Evolutionary conservation across 2,888 invertebrate genomes (phyloP).

Genomic region (Anoplius nigerrimus): DNA sequence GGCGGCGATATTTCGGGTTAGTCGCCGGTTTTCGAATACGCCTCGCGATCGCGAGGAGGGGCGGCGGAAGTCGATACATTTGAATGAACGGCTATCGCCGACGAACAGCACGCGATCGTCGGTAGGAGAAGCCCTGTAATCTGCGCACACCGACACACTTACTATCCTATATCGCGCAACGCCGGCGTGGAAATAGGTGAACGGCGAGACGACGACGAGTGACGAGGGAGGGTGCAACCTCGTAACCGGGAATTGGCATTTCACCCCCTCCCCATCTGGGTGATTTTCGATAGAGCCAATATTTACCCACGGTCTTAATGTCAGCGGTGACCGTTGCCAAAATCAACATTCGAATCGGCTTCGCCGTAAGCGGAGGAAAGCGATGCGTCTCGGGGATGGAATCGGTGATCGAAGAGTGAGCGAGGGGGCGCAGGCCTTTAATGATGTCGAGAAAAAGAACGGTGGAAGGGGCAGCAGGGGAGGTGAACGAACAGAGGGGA

Average conservation of each 20-base stretch:
- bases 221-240: constrained; percentile 25
- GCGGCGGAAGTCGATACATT: too few relatives aligned
- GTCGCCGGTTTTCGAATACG: too few relatives aligned
- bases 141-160: too few relatives aligned
- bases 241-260: constrained; percentile 47
- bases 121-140: too few relatives aligned
- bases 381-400: constrained; percentile 5
- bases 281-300: constrained; percentile 59
- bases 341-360: constrained; percentile 63
- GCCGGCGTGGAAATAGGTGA: too few relatives aligned
- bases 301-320: constrained; percentile 62
- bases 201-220: constrained; percentile 16
- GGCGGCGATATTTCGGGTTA: too few relatives aligned
- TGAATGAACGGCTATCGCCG: too few relatives aligned
- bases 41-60: too few relatives aligned
- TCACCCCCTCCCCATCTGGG: too few relatives aligned
- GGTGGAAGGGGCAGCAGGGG: background rate
- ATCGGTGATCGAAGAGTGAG: constrained; percentile 7
- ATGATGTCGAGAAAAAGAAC: background rate
- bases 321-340: constrained; percentile 58
- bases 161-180: too few relatives aligned
- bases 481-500: background rate
- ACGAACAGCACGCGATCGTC: too few relatives aligned
- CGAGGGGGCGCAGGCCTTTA: background rate
- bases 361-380: constrained; percentile 46